A percentile compares a stretch with the other conserved stretches of the same genome.
These are phyloP conservation scores for Polymixis flavicincta DNA, from an alignment of 2,888 invertebrate species.

Conservation along the genomic window DNA sequence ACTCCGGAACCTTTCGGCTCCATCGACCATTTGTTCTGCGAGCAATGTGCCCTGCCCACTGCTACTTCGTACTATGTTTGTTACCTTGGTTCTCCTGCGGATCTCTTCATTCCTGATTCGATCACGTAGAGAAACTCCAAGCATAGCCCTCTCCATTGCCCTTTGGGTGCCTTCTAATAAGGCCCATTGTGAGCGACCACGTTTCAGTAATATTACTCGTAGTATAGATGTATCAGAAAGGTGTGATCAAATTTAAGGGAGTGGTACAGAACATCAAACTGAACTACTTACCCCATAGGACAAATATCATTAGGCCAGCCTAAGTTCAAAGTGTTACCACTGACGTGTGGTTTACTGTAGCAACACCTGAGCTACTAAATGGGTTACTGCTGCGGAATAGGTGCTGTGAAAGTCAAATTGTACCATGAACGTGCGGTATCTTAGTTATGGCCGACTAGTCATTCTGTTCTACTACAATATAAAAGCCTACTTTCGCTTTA, in stretches of 20 bases:
- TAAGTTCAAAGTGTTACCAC: neutral
- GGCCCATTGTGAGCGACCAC: no score
- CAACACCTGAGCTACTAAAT: neutral
- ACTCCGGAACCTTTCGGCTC: no score
- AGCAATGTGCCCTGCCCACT: no score
- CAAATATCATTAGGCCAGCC: neutral
- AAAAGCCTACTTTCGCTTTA: neutral
- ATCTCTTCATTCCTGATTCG: no score
- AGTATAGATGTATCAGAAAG: neutral
- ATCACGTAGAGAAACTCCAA: no score
- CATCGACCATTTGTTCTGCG: no score
- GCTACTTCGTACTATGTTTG: no score
- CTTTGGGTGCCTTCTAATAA: no score
- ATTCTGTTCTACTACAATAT: neutral
- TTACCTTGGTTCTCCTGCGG: no score
- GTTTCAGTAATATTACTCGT: no score
- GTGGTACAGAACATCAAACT: neutral
- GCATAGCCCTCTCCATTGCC: no score
- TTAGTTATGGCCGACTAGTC: neutral
- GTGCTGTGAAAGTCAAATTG: neutral
- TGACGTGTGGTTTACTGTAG: neutral
- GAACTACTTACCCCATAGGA: neutral
- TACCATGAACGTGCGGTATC: neutral
- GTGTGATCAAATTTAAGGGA: neutral
- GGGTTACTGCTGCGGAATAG: neutral